Conservation (phyloP, 2,888 invertebrate species). For the Candidula unifasciata region DNA sequence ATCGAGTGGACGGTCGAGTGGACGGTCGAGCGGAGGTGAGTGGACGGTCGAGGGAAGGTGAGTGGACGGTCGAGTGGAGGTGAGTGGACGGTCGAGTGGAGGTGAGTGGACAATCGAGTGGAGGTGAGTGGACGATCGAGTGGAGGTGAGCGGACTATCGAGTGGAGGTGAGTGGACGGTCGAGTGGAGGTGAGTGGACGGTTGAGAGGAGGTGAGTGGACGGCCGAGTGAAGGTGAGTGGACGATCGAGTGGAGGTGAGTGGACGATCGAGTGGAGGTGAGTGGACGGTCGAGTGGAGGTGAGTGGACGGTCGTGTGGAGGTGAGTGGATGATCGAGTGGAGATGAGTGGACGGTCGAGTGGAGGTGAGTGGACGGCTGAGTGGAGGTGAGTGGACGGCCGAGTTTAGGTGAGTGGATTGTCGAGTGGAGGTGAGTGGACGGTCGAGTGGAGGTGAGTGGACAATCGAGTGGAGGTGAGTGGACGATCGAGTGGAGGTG, state of each 20-base stretch:
- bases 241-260: constrained; percentile 55
- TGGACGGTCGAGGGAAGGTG: too few species aligned
- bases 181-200: constrained; percentile 51
- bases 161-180: too few species aligned
- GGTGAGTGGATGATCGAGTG: too few species aligned
- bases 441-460: constrained; percentile 54
- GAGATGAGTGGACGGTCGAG: constrained; percentile 55
- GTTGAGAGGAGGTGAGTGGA: too few species aligned
- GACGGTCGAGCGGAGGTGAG: constrained; percentile 55
- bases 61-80: constrained; percentile 54
- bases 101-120: too few species aligned
- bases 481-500: constrained; percentile 55
- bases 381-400: constrained; percentile 52
- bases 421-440: constrained; percentile 54
- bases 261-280: constrained; percentile 55
- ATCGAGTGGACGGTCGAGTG: too few species aligned
- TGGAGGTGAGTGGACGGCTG: constrained; percentile 56
- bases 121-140: constrained; percentile 55
- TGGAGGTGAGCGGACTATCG: constrained; percentile 53
- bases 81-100: constrained; percentile 55
- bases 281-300: constrained; percentile 54
- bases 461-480: too few species aligned
- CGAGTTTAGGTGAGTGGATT: too few species aligned
- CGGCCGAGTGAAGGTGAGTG: constrained; percentile 54
- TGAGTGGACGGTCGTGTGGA: constrained; percentile 55